phyloP scores from a whole-genome alignment of 1,140 invertebrate species.

The Pogonognathellus flavescens region DNA sequence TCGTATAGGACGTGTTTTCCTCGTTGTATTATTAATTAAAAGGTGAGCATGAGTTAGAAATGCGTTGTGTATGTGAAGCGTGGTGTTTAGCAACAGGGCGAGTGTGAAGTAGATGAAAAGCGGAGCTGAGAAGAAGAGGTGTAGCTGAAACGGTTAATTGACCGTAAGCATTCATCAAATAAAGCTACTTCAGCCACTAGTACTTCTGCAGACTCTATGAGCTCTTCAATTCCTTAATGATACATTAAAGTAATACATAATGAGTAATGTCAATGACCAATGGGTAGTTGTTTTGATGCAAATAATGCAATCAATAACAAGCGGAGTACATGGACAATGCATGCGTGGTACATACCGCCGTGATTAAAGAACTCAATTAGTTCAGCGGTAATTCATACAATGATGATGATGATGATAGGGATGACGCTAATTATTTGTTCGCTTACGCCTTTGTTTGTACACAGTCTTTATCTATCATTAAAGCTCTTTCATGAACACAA shows the following conservation, averaged over 20 bases:
- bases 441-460: slow-evolving; percentile 21
- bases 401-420: background rate
- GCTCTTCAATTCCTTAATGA: background rate
- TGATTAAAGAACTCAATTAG: slow-evolving; percentile 4
- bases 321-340: background rate
- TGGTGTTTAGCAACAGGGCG: too few relatives aligned
- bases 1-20: too few relatives aligned
- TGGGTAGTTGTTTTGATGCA: slow-evolving; percentile 17
- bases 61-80: too few relatives aligned
- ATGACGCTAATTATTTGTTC: slow-evolving; percentile 15
- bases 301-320: slow-evolving; percentile 41
- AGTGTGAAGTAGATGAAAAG: too few relatives aligned
- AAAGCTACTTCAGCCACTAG: background rate
- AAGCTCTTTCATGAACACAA: background rate
- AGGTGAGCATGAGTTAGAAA: too few relatives aligned
- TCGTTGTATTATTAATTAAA: too few relatives aligned
- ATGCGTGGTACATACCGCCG: background rate
- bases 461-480: slow-evolving; percentile 9
- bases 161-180: too few relatives aligned
- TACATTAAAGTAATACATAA: slow-evolving; percentile 5
- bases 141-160: slow-evolving; percentile 34
- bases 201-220: background rate
- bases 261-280: slow-evolving; percentile 38
- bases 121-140: too few relatives aligned
- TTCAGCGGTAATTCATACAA: slow-evolving; percentile 14